Percentiles rank a stretch among this genome's conserved stretches.
Evolutionary conservation across 2,888 invertebrate species (phyloP).

Genomic region (Choreutis nemorana): DNA sequence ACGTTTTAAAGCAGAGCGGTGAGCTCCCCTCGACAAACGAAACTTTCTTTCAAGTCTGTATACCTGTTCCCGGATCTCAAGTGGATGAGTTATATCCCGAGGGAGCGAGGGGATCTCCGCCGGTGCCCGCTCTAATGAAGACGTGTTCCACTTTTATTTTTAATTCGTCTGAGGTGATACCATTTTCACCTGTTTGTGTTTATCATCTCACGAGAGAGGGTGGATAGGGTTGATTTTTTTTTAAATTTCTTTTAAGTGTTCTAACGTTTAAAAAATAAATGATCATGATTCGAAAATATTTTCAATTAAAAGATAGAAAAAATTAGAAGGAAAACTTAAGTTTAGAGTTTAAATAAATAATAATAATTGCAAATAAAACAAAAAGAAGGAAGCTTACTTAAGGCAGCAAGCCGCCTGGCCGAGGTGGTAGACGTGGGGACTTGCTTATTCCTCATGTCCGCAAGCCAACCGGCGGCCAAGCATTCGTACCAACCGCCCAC

Average conservation of each 20-base stretch:
- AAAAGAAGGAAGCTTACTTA: slow-evolving; percentile 64
- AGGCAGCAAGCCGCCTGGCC: slow-evolving; percentile 62
- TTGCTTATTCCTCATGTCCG: slow-evolving; percentile 64
- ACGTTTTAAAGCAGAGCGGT: slow-evolving; percentile 53
- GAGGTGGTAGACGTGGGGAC: slow-evolving; percentile 61
- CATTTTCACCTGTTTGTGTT: slow-evolving; percentile 38
- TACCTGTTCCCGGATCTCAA: slow-evolving; percentile 60
- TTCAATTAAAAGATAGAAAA: slow-evolving; percentile 14
- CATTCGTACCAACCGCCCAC: slow-evolving; percentile 59
- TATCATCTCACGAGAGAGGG: too few species aligned
- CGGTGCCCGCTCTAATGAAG: slow-evolving; percentile 53
- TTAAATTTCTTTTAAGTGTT: too few species aligned
- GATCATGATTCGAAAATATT: too few species aligned
- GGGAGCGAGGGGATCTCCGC: slow-evolving; percentile 51
- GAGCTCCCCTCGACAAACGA: slow-evolving; percentile 53
- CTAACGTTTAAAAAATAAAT: too few species aligned
- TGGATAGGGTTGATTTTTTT: too few species aligned
- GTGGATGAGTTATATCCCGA: slow-evolving; percentile 62
- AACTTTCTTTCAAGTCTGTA: slow-evolving; percentile 62
- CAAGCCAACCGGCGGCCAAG: slow-evolving; percentile 60
- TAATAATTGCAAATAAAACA: slow-evolving; percentile 48
- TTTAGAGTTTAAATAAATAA: slow-evolving; percentile 17
- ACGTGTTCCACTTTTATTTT: slow-evolving; percentile 50
- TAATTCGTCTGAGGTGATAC: slow-evolving; percentile 39
- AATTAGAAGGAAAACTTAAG: too few species aligned